A percentile compares a stretch with the other conserved stretches of the same genome.
Evolutionary conservation across 2,888 invertebrate species (phyloP).

Genomic region (Eupithecia exiguata): DNA sequence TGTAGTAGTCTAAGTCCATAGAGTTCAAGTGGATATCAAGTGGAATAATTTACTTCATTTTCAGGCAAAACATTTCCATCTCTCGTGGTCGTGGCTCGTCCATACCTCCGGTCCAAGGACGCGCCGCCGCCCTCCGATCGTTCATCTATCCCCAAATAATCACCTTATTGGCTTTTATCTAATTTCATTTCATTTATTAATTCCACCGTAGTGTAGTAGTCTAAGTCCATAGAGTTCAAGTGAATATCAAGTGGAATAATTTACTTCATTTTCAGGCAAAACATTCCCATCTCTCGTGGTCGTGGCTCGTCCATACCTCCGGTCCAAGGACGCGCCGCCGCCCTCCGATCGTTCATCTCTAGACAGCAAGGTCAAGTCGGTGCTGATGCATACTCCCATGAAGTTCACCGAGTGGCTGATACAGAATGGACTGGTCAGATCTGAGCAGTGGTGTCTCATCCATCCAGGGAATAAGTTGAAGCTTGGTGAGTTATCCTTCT

Average conservation of each 20-base stretch:
- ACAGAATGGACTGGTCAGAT: slow-evolving; percentile 91
- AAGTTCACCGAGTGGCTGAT: slow-evolving; percentile 96
- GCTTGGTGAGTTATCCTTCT: slow-evolving; percentile 78
- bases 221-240: no score
- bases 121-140: slow-evolving; percentile 83
- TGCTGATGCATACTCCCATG: slow-evolving; percentile 91
- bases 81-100: slow-evolving; percentile 91
- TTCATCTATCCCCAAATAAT: no score
- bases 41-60: neutral
- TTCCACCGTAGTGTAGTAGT: no score
- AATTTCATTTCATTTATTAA: no score
- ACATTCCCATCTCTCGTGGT: slow-evolving; percentile 94
- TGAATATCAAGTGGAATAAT: no score
- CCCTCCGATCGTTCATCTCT: slow-evolving; percentile 84
- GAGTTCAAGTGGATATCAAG: no score
- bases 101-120: slow-evolving; percentile 89
- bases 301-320: slow-evolving; percentile 90
- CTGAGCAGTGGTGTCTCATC: slow-evolving; percentile 90
- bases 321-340: slow-evolving; percentile 85
- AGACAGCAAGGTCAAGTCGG: slow-evolving; percentile 92
- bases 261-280: slow-evolving; percentile 80
- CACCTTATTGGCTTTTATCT: no score
- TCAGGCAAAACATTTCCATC: slow-evolving; percentile 93
- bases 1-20: no score
- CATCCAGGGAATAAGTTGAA: slow-evolving; percentile 89